Conservation (phyloP, 2,113 vertebrate genomes). For the Apistogramma diplotaenia region DNA sequence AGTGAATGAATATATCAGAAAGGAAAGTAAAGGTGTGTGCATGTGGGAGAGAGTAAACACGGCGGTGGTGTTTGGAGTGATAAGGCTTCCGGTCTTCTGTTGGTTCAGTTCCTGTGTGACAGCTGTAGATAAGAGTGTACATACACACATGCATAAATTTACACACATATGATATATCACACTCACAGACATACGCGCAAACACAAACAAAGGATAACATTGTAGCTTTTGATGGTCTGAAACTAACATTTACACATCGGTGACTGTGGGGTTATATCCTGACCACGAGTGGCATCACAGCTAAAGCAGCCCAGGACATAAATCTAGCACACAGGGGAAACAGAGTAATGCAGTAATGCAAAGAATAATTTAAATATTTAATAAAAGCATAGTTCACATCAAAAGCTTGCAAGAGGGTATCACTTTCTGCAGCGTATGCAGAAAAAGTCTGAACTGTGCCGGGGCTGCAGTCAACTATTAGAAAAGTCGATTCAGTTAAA, state of each 20-base stretch:
- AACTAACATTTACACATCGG: constrained; percentile 19
- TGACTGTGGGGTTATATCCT: not conserved
- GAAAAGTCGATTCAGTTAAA: not conserved
- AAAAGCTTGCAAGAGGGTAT: not conserved
- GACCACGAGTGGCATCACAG: constrained; percentile 16
- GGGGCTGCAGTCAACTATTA: not conserved
- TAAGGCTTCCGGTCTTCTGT: constrained; percentile 67
- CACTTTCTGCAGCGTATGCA: not conserved
- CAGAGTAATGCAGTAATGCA: not conserved
- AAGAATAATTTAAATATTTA: not conserved
- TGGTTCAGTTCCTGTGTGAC: constrained; percentile 68
- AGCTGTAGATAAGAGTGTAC: constrained; percentile 59
- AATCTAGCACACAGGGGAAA: not conserved
- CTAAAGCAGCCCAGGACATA: constrained; percentile 2
- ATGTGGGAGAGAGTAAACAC: constrained; percentile 50
- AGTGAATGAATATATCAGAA: constrained; percentile 31
- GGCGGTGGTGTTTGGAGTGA: constrained; percentile 51
- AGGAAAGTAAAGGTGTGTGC: constrained; percentile 41
- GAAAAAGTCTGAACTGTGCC: not conserved
- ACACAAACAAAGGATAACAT: constrained; percentile 10
- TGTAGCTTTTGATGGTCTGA: not conserved
- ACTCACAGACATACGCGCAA: not conserved
- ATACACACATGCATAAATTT: constrained; percentile 24
- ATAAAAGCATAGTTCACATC: not conserved
- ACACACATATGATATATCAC: constrained; percentile 30